Conservation (phyloP, 2,113 vertebrate genomes). For the Procavia capensis region DNA sequence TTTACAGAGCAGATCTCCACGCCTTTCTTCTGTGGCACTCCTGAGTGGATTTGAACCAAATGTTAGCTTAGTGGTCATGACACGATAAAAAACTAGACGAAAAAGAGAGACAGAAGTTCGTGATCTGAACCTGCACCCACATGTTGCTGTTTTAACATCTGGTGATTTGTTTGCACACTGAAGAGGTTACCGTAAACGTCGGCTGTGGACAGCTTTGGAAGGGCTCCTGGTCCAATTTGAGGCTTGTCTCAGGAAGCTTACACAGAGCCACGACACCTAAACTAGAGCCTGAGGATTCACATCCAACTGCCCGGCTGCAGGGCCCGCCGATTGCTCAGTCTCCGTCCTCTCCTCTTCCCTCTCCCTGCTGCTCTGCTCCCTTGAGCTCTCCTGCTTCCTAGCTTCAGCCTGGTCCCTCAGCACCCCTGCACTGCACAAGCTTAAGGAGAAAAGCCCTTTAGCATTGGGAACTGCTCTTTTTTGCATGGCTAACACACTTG, state of each 20-base stretch:
- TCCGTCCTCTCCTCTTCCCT: not conserved
- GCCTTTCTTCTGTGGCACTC: not conserved
- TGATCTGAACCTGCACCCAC: not conserved
- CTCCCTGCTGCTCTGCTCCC: not conserved
- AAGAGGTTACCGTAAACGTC: fast-evolving
- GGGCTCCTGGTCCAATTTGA: not conserved
- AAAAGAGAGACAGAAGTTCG: not conserved
- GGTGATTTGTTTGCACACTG: not conserved
- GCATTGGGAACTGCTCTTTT: not conserved
- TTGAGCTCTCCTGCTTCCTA: not conserved
- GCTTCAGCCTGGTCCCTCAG: not conserved
- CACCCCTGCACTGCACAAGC: not conserved
- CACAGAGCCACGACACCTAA: not conserved
- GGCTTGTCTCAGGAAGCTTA: not conserved
- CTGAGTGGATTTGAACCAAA: not conserved
- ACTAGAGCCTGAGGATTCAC: not conserved
- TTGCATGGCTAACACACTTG: not conserved
- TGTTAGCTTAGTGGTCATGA: not conserved
- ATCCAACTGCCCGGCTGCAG: not conserved
- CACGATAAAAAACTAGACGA: not conserved
- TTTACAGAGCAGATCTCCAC: not conserved
- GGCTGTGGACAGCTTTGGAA: no score
- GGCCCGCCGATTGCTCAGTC: not conserved
- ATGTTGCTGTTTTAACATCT: not conserved
- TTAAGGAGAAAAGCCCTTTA: not conserved